Base-by-base conservation (phyloP, 2,888 invertebrate genomes). In the Hirtodrosophila alboralis region DNA sequence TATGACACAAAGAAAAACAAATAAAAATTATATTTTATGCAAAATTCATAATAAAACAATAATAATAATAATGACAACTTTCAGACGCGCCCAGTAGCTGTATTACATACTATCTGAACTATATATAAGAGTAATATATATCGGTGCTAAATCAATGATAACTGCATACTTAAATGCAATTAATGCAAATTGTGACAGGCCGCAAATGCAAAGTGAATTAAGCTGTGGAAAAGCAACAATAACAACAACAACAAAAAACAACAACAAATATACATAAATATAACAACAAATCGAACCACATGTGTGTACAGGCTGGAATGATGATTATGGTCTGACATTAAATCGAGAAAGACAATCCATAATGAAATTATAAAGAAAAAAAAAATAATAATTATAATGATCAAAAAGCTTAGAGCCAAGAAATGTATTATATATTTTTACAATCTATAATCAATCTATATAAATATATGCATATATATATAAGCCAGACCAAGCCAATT, bases 91-190 rank as follows among this genome's bases (percentile, higher is more conserved):
- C 71, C 80, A 62, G 73, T 45, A 72, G 75, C 62, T 38, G 41
- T 41, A 61, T 34, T 40, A 60, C 38, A 53, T 41, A n/a, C n/a
- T n/a, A 41, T 44, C 27, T 69, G 73, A 64, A 79, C 62, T 61
- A 47, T 41, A 65, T 48, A 60, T 23, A 74, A 52, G 47, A n/a
- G n/a, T n/a, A n/a, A n/a, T 54, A 51, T 16, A 76, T 62, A 83
- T 83, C 73, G 85, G 85, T 84, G 81, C 85, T 83, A 84, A 83
- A 83, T 83, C 81, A 83, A 83, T 83, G 80, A 84, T 85, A 83
- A 83, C 84, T 79, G 83, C 85, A 79, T 84, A 66, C 85, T 83
- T 83, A 83, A 79, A 48, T 66, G 65, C 75, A 84, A 83, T 83
- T 83, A 83, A 83, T 83, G 83, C 85, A 84, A 83, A 83, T 83